These are phyloP conservation scores for Ectemnius continuus DNA, from an alignment of 2,888 invertebrate genomes.

Conservation along the genomic window DNA sequence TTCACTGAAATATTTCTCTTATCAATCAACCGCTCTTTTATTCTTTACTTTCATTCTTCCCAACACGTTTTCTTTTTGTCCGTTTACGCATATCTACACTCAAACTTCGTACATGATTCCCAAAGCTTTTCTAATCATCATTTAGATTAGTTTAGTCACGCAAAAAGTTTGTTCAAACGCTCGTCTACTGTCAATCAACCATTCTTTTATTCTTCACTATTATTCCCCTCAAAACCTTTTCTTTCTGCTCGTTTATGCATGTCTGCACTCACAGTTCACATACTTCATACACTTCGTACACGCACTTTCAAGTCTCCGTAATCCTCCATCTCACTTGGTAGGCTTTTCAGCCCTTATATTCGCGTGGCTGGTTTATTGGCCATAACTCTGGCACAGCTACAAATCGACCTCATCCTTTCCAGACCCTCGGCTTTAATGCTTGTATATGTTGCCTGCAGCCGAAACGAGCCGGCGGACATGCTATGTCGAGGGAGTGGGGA, in stretches of 20 bases:
- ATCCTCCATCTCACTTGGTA: slow-evolving; percentile 20
- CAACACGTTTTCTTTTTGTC: no score
- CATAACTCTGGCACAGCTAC: slow-evolving; percentile 72
- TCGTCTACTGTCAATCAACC: slow-evolving; percentile 67
- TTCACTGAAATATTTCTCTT: slow-evolving; percentile 34
- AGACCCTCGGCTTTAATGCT: slow-evolving; percentile 51
- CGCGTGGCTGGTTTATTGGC: slow-evolving; percentile 73
- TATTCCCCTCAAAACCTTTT: slow-evolving; percentile 9
- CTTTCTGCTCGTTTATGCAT: slow-evolving; percentile 18
- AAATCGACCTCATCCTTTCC: slow-evolving; percentile 63
- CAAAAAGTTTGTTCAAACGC: slow-evolving; percentile 75
- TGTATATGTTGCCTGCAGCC: slow-evolving; percentile 19
- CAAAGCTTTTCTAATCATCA: no score
- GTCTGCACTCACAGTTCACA: slow-evolving; percentile 1
- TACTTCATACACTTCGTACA: not conserved
- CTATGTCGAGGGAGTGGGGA: no score
- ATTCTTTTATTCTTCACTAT: not conserved
- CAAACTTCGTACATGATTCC: no score
- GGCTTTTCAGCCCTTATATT: slow-evolving; percentile 59
- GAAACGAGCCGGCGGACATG: not conserved
- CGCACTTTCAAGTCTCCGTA: slow-evolving; percentile 4
- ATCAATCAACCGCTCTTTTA: no score
- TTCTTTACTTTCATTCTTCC: no score
- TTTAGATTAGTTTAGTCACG: slow-evolving; percentile 51
- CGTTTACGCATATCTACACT: no score